Evolutionary conservation across 2,113 vertebrate species (phyloP), one percentile per base, ranked within the genome.

Genomic region (Sphyrna mokarran): DNA sequence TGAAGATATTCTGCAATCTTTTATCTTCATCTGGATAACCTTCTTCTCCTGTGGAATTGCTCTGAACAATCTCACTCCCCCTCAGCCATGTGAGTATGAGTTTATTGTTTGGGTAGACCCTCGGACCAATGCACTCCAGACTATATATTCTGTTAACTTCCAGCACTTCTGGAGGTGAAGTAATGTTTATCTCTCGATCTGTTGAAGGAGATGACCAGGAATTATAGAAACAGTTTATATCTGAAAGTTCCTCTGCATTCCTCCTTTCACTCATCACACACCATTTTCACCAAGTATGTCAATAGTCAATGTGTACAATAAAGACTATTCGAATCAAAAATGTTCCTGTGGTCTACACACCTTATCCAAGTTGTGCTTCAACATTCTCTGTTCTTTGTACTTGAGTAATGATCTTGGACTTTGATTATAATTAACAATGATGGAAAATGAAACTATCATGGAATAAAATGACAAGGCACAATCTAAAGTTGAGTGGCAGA

Each of bases 1-100:
- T n/a, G 33, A 93, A 93, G 61, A 93, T 61, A 68, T 37, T 93
- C 61, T 8, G 37, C 63, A 93, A 93, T 66, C 58, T 43, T 37
- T 37, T 22, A 70, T 95, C 40, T 3, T 23, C 20, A 94, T 94
- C 22, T 4, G 43, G 40, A 1, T 18, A 6, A 95, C 94, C 94
- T 16, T 2, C 0, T 16, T 48, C 4, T 6, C 0, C 69, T 72
- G 68, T 33, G 22, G 22, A 95, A 72, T 26, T 8, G 0, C 10
- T 72, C 40, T 95, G 68, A 54, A 95, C 40, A 48, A 54, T 76
- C 68, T 95, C 37, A 33, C 9, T 48, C 43, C 94, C 94, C 76
- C 69, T 95, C 43, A 72, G 40, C 94, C 69, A 95, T 76, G n/a
- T 95, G 94, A 95, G 94, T 14, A 76, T 48, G 20, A 95, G 94